phyloP scores from a whole-genome alignment of 2,888 invertebrate species.

The Chironomus riparius region DNA sequence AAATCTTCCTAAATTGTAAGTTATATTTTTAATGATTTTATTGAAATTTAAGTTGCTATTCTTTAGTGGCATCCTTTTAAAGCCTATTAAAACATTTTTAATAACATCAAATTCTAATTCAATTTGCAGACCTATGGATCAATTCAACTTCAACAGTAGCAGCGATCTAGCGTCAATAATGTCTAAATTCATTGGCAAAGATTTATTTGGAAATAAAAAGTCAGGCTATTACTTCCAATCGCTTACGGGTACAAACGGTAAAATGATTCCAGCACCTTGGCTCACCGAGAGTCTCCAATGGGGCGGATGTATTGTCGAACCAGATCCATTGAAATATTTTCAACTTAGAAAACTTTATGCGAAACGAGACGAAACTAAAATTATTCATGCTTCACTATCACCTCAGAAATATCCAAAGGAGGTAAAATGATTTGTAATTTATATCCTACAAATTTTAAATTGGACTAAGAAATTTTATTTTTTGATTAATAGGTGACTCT shows the following conservation, averaged over 20 bases:
- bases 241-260: conserved; percentile 49
- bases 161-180: conserved; percentile 38
- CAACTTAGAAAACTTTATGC: conserved; percentile 51
- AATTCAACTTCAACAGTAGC: conserved; percentile 35
- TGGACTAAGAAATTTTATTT: background rate
- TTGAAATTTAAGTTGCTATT: too few species aligned
- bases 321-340: conserved; percentile 68
- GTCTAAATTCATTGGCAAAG: conserved; percentile 39
- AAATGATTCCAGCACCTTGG: conserved; percentile 58
- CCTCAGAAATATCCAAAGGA: conserved; percentile 67
- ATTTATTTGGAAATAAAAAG: conserved; percentile 39
- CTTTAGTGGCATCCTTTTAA: too few species aligned
- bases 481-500: conserved; percentile 42
- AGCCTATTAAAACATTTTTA: too few species aligned
- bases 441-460: background rate
- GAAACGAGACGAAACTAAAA: conserved; percentile 50
- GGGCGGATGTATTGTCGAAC: conserved; percentile 67
- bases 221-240: conserved; percentile 66
- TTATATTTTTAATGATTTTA: background rate
- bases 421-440: conserved; percentile 41
- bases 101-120: background rate
- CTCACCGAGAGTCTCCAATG: conserved; percentile 61
- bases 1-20: conserved; percentile 32
- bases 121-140: conserved; percentile 31
- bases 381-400: conserved; percentile 71